A percentile compares a stretch with the other conserved stretches of the same genome.
These are phyloP conservation scores for Papilio helenus DNA, from an alignment of 1,140 invertebrate species.

Conservation along the genomic window DNA sequence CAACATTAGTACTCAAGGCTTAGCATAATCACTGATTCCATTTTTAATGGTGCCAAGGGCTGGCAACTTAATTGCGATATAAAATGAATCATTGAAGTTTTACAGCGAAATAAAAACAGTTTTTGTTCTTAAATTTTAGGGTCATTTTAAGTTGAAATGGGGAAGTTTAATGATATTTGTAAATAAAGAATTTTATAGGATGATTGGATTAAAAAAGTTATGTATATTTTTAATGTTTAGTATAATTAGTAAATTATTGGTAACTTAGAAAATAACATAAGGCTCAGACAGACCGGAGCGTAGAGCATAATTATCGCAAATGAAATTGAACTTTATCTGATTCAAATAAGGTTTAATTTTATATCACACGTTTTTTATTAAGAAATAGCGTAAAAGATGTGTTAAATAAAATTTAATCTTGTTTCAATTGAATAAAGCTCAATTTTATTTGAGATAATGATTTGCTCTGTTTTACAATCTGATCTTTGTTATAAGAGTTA, in stretches of 20 bases:
- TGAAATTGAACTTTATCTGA: too few relatives aligned
- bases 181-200: not conserved
- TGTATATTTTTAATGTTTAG: not conserved
- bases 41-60: conserved; percentile 26
- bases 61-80: conserved; percentile 6
- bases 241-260: not conserved
- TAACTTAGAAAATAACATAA: not conserved
- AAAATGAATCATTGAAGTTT: conserved; percentile 18
- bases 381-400: too few relatives aligned
- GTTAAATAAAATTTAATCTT: too few relatives aligned
- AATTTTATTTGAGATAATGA: too few relatives aligned
- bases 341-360: too few relatives aligned
- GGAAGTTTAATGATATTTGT: not conserved
- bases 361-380: too few relatives aligned
- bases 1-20: conserved; percentile 13
- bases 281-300: too few relatives aligned
- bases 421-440: too few relatives aligned
- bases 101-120: conserved; percentile 19
- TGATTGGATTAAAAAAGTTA: not conserved
- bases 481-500: too few relatives aligned
- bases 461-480: too few relatives aligned
- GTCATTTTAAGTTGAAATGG: conserved; percentile 12
- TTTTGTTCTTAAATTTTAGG: conserved; percentile 12
- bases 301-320: too few relatives aligned
- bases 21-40: conserved; percentile 14